Percentiles rank a stretch among this genome's conserved stretches.
Conservation (phyloP, 2,113 vertebrate species). For the Ptychochromis oligacanthus region DNA sequence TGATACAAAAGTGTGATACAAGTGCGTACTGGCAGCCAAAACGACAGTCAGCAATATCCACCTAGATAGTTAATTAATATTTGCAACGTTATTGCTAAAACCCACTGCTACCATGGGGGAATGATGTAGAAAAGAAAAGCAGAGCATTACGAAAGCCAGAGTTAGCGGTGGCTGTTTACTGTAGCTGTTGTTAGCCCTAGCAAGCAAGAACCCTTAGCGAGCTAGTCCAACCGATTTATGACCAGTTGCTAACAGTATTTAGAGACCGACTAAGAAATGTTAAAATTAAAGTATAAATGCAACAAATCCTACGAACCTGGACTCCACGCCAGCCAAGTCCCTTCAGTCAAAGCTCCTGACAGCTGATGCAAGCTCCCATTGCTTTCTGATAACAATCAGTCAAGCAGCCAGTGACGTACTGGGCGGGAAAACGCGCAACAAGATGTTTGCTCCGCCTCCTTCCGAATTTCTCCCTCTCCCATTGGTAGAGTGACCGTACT, state of each 20-base stretch:
- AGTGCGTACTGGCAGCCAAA: not conserved
- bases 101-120: fast-evolving
- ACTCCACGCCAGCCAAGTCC: slow-evolving; percentile 37
- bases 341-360: slow-evolving; percentile 48
- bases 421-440: slow-evolving; percentile 58
- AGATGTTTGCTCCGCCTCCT: slow-evolving; percentile 15
- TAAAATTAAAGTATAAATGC: not conserved
- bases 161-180: not conserved
- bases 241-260: not conserved
- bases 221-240: not conserved
- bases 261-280: not conserved
- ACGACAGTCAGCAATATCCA: not conserved
- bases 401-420: slow-evolving; percentile 39
- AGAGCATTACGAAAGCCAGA: not conserved
- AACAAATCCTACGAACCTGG: slow-evolving; percentile 45
- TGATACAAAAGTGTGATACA: not conserved
- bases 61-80: not conserved
- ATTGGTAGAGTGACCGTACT: slow-evolving; percentile 33
- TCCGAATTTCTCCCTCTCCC: not conserved
- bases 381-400: slow-evolving; percentile 34
- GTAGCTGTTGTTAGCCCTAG: slow-evolving; percentile 16
- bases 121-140: not conserved
- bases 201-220: slow-evolving; percentile 7
- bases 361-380: slow-evolving; percentile 58
- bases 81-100: not conserved